These are phyloP conservation scores for Papilio glaucus DNA, from an alignment of 1,140 invertebrate genomes.

Conservation along the genomic window DNA sequence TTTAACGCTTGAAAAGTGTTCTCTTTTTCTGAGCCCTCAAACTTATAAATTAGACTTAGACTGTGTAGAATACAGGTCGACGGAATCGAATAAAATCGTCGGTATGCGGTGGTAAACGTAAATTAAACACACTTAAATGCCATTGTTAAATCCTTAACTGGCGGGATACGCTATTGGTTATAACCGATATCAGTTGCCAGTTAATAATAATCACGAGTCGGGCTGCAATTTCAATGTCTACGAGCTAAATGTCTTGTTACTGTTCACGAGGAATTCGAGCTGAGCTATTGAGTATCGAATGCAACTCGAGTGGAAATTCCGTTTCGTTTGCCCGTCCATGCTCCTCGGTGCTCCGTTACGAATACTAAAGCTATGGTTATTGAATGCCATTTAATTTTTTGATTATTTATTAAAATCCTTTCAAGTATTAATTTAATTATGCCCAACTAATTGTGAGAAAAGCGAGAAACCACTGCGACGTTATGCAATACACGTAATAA, in stretches of 20 bases:
- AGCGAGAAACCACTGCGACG: too few species aligned
- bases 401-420: not conserved
- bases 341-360: not conserved
- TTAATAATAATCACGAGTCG: conserved; percentile 72
- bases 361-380: conserved; percentile 1
- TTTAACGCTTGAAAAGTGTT: too few species aligned
- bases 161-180: conserved; percentile 55
- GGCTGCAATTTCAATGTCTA: conserved; percentile 62
- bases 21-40: too few species aligned
- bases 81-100: not conserved
- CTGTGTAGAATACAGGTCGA: not conserved
- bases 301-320: conserved; percentile 33
- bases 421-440: too few species aligned
- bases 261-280: conserved; percentile 38
- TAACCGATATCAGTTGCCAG: conserved; percentile 61
- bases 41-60: not conserved
- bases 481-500: not conserved
- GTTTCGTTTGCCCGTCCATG: conserved; percentile 28
- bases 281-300: conserved; percentile 34
- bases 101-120: not conserved
- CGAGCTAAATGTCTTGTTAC: conserved; percentile 51
- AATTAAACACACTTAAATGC: conserved; percentile 51
- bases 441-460: too few species aligned
- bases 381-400: not conserved
- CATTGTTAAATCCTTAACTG: conserved; percentile 59